These are phyloP conservation scores for Ifrita kowaldi DNA, from an alignment of 2,113 vertebrate genomes.

Conservation along the genomic window DNA sequence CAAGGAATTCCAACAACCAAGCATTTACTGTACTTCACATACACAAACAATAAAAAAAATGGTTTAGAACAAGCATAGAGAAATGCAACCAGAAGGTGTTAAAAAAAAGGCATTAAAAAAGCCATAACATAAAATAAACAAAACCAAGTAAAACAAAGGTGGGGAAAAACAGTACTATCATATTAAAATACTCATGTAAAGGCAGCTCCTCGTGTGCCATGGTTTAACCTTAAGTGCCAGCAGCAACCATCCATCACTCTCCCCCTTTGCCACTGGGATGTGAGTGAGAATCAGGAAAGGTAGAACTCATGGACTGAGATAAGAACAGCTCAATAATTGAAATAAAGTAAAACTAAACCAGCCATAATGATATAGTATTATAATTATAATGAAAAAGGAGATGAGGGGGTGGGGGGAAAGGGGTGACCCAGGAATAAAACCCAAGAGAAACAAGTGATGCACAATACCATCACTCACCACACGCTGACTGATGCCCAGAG, in stretches of 20 bases:
- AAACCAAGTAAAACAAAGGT: background rate
- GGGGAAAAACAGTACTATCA: background rate
- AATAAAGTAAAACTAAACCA: background rate
- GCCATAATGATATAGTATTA: background rate
- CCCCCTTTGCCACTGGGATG: background rate
- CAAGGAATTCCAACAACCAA: background rate
- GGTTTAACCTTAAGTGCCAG: background rate
- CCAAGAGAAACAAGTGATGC: background rate
- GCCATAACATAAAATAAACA: background rate
- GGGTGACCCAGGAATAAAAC: background rate
- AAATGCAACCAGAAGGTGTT: background rate
- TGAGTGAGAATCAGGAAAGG: rapidly evolving
- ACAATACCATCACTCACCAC: background rate
- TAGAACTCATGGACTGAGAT: background rate
- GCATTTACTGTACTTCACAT: background rate
- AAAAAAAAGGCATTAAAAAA: background rate
- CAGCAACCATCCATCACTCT: background rate
- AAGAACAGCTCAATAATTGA: background rate
- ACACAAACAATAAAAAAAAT: background rate
- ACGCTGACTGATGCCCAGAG: background rate
- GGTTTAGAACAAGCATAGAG: background rate
- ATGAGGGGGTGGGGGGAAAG: background rate
- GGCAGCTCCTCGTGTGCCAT: background rate
- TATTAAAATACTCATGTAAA: background rate
- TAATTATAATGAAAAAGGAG: background rate